Evolutionary conservation across 1,140 invertebrate species (phyloP).

Genomic region (Hylaeus anthracinus): DNA sequence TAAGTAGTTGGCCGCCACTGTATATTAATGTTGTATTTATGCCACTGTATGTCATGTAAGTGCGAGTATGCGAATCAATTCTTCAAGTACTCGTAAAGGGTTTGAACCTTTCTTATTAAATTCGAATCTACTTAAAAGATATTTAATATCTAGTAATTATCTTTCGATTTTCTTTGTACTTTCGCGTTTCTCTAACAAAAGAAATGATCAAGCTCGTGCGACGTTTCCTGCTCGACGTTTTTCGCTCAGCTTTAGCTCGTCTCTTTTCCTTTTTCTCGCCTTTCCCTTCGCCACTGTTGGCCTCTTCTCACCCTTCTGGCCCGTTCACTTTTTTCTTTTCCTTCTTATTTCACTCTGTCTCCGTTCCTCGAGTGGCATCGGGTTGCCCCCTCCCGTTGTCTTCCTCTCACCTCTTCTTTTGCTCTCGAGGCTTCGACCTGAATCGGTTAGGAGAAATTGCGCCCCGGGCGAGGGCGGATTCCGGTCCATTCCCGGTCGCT

Average conservation of each 20-base stretch:
- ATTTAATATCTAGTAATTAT: no score
- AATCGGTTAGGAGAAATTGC: slow-evolving; percentile 76
- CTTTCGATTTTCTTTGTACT: no score
- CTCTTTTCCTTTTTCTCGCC: neutral
- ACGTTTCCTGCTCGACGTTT: no score
- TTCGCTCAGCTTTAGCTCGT: neutral
- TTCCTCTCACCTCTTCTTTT: slow-evolving; percentile 38
- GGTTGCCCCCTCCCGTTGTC: neutral
- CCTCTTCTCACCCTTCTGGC: neutral
- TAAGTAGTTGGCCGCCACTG: no score
- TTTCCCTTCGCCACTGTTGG: neutral
- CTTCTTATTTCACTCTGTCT: neutral
- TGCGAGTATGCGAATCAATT: no score
- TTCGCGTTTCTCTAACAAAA: neutral
- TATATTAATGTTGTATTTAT: no score
- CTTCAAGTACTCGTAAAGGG: no score
- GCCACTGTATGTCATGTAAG: no score
- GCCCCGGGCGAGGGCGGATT: slow-evolving; percentile 74
- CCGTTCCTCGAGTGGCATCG: neutral
- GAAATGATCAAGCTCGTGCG: neutral
- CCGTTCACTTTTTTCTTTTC: slow-evolving; percentile 48
- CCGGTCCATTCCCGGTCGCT: slow-evolving; percentile 20
- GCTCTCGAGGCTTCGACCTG: slow-evolving; percentile 66
- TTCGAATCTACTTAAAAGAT: no score
- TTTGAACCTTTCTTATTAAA: no score